A percentile compares a stretch with the other conserved stretches of the same genome.
These are phyloP conservation scores for Mus pahari DNA, from an alignment of 2,113 vertebrate genomes.

Conservation along the genomic window DNA sequence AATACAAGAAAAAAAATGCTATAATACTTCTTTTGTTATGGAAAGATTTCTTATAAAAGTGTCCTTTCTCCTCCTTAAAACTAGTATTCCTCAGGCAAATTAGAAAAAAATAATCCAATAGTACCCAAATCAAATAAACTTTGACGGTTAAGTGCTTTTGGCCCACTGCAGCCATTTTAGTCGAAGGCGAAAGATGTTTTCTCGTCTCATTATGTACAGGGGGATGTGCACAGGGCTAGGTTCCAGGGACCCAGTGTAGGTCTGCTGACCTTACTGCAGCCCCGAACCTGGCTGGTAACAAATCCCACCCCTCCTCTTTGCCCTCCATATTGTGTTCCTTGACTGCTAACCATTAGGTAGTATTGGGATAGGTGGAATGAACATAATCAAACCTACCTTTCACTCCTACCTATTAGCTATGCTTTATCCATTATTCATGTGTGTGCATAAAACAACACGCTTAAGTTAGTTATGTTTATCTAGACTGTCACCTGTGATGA, in stretches of 20 bases:
- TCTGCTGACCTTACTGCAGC: background rate
- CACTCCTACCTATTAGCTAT: background rate
- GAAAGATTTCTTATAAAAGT: conserved; percentile 50
- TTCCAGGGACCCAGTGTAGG: background rate
- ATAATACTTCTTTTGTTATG: conserved; percentile 55
- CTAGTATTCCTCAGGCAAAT: background rate
- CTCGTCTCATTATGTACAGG: background rate
- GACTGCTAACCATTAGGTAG: background rate
- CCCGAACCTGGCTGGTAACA: background rate
- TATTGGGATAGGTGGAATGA: background rate
- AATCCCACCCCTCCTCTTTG: background rate
- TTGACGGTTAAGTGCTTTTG: background rate
- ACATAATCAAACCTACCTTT: background rate
- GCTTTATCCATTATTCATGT: background rate
- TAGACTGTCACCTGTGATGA: background rate
- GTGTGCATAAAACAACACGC: background rate
- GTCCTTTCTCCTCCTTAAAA: conserved; percentile 8
- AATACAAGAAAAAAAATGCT: background rate
- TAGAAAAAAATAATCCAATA: background rate
- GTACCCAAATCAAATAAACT: background rate
- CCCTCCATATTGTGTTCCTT: background rate
- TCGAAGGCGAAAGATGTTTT: background rate
- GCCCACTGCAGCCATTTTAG: background rate
- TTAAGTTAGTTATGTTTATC: background rate
- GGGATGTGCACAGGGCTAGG: background rate